Evolutionary conservation across 2,113 vertebrate genomes (phyloP).

Genomic region (Grantiella picta): DNA sequence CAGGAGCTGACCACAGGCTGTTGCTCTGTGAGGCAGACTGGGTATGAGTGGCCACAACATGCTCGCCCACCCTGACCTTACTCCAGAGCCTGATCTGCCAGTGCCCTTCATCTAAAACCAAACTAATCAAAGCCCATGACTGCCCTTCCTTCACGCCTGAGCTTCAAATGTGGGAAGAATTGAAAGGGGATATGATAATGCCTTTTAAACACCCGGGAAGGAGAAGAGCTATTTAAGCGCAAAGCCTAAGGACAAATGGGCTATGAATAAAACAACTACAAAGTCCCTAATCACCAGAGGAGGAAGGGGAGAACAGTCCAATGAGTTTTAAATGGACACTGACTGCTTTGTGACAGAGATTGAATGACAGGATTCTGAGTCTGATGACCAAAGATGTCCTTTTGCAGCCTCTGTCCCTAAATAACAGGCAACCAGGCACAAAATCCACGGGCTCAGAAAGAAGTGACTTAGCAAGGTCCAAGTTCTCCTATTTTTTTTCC

Average conservation of each 20-base stretch:
- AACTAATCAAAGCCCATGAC: not conserved
- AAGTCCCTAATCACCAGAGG: not conserved
- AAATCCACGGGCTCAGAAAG: not conserved
- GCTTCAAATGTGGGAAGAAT: not conserved
- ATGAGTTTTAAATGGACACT: not conserved
- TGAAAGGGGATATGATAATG: not conserved
- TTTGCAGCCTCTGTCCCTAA: not conserved
- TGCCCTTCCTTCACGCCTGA: not conserved
- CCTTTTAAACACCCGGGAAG: constrained; percentile 16
- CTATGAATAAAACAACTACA: constrained; percentile 40
- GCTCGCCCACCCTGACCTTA: not conserved
- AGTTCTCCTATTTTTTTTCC: not conserved
- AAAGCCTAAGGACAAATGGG: constrained; percentile 28
- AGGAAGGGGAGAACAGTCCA: not conserved
- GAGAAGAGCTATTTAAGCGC: constrained; percentile 22
- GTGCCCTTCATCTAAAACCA: constrained; percentile 3
- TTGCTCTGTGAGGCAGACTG: not conserved
- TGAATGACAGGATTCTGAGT: not conserved
- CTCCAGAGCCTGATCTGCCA: not conserved
- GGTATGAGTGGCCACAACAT: not conserved
- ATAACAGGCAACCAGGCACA: not conserved
- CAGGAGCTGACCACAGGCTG: not conserved
- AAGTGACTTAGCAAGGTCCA: not conserved
- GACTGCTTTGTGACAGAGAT: not conserved
- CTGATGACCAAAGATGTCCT: not conserved